Percentiles rank a stretch among this genome's conserved stretches.
These are phyloP conservation scores for Lerista edwardsae DNA, from an alignment of 2,797 vertebrate genomes.

Conservation along the genomic window DNA sequence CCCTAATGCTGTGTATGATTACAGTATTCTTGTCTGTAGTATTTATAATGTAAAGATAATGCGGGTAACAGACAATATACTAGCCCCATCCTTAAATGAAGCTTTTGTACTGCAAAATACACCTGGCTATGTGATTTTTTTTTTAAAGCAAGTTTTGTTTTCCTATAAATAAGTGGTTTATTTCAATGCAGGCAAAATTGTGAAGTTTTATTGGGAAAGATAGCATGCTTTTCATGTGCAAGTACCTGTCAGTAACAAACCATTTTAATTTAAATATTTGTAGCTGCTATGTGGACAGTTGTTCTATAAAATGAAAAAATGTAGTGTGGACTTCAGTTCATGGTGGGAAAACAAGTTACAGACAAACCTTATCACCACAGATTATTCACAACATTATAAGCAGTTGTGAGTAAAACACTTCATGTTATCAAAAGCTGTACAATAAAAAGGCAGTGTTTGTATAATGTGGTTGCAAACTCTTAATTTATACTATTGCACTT, in stretches of 20 bases:
- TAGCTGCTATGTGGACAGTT: conserved; percentile 98
- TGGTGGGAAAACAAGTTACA: conserved; percentile 87
- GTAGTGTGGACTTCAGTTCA: conserved; percentile 84
- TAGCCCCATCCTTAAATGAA: conserved; percentile 90
- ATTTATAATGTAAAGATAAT: conserved; percentile 98
- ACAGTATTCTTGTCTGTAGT: conserved; percentile 87
- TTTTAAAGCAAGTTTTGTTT: conserved; percentile 69
- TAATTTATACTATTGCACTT: conserved; percentile 98
- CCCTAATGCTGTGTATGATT: conserved; percentile 72
- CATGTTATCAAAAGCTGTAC: conserved; percentile 79
- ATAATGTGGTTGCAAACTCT: conserved; percentile 95
- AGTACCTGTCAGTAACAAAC: conserved; percentile 82
- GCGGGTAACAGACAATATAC: conserved; percentile 96
- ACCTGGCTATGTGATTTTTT: conserved; percentile 77
- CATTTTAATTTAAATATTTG: conserved; percentile 84
- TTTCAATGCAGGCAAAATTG: conserved; percentile 88
- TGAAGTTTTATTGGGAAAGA: conserved; percentile 88
- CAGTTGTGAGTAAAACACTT: conserved; percentile 77
- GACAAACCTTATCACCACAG: conserved; percentile 86
- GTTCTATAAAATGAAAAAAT: conserved; percentile 88
- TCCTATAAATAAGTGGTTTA: conserved; percentile 84
- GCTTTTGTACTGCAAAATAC: conserved; percentile 91
- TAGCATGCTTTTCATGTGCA: conserved; percentile 84
- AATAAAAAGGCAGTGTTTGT: conserved; percentile 88
- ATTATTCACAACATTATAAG: conserved; percentile 78